Base-by-base conservation (phyloP, 2,888 invertebrate species). In the Ptychoptera albimana region DNA sequence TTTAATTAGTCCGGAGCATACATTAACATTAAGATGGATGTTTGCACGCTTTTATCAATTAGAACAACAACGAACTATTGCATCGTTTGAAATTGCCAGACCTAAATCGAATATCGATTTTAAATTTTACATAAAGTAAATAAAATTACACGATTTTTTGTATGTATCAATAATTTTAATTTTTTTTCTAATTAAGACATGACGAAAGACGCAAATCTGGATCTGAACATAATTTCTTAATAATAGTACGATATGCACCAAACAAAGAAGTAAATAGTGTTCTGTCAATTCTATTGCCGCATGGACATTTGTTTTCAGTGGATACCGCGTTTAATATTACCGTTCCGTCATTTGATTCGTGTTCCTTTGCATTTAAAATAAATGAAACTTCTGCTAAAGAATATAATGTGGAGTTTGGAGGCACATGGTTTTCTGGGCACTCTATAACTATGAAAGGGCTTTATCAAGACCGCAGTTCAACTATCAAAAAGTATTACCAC, bases 361-460 rank as follows among this genome's bases (percentile, higher is more conserved):
- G 83, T 65, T 65, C 75, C 1, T 60, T 79, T 2, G 71, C 74
- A 42, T 64, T 75, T 0, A 77, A 77, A 51, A 64, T 86, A 8
- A 73, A 72, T 31, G 86, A 84, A 57, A 80, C 81, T 53, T 69
- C 68, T 38, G 62, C 68, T 1, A 72, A 74, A 43, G 79, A 82
- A 52, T 34, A 34, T 12, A 53, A 82, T 82, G 67, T 85, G 23
- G 78, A 81, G 53, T 69, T 83, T 35, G 70, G 71, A 29, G 84
- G 82, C 0, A 72, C 80, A 0, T 87, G 86, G 86, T 86, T 87
- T 58, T 84, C 82, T 39, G 84, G 83, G 0, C 64, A 66, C 45
- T 57, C 61, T 1, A 54, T 82, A 49, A 75, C 75, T 37, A 67
- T 79, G 1, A 75, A 75, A 50, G 86, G 84, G 1, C 68, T 76